Evolutionary conservation across 2,797 vertebrate genomes (phyloP).

Genomic region (Amblyopsis hoosieri): DNA sequence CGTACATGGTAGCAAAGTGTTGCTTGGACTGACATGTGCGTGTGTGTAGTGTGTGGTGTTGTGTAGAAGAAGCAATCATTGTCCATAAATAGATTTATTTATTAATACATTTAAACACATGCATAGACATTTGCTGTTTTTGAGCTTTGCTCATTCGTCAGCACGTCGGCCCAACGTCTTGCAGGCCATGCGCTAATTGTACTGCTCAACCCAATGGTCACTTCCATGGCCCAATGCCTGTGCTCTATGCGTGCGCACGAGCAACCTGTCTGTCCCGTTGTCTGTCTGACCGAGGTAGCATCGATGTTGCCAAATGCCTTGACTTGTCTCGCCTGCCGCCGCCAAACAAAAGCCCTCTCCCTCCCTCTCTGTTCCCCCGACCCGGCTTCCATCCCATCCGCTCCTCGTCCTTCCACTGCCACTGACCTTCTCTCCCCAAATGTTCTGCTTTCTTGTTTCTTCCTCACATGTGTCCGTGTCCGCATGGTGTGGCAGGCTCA

Average conservation of each 20-base stretch:
- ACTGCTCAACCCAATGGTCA: no score
- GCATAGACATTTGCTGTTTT: no score
- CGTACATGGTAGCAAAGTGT: no score
- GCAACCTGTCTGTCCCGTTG: not conserved
- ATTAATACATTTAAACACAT: no score
- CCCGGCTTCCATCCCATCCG: not conserved
- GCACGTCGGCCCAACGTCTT: no score
- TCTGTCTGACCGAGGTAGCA: not conserved
- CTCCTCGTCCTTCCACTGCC: not conserved
- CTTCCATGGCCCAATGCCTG: no score
- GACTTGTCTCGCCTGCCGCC: conserved; percentile 10
- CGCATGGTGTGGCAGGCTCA: conserved; percentile 76
- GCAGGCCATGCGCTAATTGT: no score
- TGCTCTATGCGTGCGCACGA: not conserved
- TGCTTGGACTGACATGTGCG: no score
- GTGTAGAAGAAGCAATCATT: no score
- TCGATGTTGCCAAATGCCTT: conserved; percentile 3
- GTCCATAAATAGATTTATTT: no score
- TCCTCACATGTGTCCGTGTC: conserved; percentile 12
- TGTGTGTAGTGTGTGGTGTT: no score
- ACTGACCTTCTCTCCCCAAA: not conserved
- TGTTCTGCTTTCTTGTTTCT: conserved; percentile 8
- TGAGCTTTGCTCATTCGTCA: no score
- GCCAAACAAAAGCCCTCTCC: not conserved
- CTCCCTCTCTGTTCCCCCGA: conserved; percentile 1